phyloP scores from a whole-genome alignment of 2,113 vertebrate genomes.

The Psammodynastes pulverulentus region DNA sequence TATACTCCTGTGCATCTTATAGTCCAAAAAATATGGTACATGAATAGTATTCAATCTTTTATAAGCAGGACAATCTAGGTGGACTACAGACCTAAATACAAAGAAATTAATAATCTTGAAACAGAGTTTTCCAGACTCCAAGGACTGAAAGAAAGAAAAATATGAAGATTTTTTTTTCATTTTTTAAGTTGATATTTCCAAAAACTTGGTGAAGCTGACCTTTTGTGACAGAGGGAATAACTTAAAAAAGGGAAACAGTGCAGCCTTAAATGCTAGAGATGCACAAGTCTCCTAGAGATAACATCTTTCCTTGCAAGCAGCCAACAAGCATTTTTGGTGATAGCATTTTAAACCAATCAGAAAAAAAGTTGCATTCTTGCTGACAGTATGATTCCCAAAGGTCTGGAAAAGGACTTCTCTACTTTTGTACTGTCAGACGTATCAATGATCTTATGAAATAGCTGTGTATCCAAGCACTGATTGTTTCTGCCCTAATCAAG shows the following conservation, averaged over 20 bases:
- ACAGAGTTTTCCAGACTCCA: neutral
- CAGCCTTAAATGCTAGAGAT: conserved; percentile 1
- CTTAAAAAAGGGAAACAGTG: neutral
- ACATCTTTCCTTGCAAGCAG: neutral
- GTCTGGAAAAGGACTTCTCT: conserved; percentile 8
- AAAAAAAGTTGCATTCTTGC: neutral
- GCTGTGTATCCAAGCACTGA: neutral
- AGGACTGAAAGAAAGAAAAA: neutral
- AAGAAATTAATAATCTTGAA: neutral
- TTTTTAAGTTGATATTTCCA: neutral
- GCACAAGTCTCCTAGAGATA: neutral
- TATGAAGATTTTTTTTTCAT: neutral
- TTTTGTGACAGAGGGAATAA: neutral
- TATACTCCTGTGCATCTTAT: too few relatives aligned
- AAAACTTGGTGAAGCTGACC: neutral
- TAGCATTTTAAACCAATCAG: conserved; percentile 2
- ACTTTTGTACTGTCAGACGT: neutral
- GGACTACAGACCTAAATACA: neutral
- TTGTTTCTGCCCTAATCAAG: neutral
- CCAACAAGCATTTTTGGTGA: neutral
- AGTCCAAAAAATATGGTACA: too few relatives aligned
- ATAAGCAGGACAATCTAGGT: neutral
- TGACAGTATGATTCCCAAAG: neutral
- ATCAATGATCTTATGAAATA: conserved; percentile 4
- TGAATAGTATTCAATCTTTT: neutral